Evolutionary conservation across 2,888 invertebrate species (phyloP), one percentile per base, ranked within the genome.

Genomic region (Charanyca ferruginea): DNA sequence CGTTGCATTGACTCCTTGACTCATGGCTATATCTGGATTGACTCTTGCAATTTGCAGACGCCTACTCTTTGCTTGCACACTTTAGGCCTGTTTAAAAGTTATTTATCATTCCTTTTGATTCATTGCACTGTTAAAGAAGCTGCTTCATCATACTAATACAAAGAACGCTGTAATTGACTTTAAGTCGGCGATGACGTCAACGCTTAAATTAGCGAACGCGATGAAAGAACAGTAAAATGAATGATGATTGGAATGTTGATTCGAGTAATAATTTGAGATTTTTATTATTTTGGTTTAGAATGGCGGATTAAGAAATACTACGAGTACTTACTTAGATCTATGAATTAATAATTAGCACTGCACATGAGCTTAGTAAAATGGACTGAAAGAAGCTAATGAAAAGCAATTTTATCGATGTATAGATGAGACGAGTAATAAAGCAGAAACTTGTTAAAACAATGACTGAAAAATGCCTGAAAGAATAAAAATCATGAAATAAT

Each of bases 11-110:
- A 69, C 49, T 63, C 71, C 87, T 85, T 91, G 91, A 76, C 49
- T 59, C 79, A 92, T 79, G 66, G 76, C 87, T 91, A 91, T 86
- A 90, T 91, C 83, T 85, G 89, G 87, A 83, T 68, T 69, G 80
- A 72, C 74, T 84, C 66, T 83, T 79, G 74, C 73, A 68, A 80
- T 77, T 70, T 81, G 76, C 83, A 83, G 78, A 78, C 84, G 84
- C 86, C 80, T 79, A 83, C 83, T 79, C 76, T 55, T 72, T 45
- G 66, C 28, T 59, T 77, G 74, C 73, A 73, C 66, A 76, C 60
- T 71, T 64, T 45, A 74, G 53, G 70, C 59, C 63, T 59, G 49
- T 64, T 69, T 63, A n/a, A 55, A 74, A 76, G 79, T 61, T 67
- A 73, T 70, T 54, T 59, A 58, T 68, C 52, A 69, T 76, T 81